Conservation (phyloP, 1,140 invertebrate species). For the Drosophila prosaltans region DNA sequence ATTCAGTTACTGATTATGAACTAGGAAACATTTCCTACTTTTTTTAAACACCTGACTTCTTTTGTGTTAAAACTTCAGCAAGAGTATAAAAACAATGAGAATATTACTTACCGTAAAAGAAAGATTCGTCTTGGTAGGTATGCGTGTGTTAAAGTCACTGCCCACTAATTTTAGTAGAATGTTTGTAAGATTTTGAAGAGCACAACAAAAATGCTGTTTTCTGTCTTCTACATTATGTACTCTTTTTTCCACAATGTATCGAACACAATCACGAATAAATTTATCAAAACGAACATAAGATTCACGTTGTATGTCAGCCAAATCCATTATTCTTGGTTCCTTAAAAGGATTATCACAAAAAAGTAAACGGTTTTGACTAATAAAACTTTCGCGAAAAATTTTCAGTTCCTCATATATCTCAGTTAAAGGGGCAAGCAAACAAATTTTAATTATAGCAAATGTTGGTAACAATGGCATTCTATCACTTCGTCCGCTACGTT, state of each 20-base stretch:
- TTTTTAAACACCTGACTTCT: too few relatives aligned
- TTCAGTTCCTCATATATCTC: conserved; percentile 53
- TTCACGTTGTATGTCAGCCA: conserved; percentile 27
- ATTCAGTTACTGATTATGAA: too few relatives aligned
- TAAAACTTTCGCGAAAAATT: conserved; percentile 49
- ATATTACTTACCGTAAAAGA: conserved; percentile 46
- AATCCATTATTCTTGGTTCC: not conserved
- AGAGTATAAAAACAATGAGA: too few relatives aligned
- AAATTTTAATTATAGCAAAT: conserved; percentile 62
- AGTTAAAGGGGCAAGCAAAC: conserved; percentile 49
- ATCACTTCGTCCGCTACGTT: not conserved
- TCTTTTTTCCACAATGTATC: conserved; percentile 50
- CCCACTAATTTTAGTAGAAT: conserved; percentile 61
- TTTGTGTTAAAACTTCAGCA: too few relatives aligned
- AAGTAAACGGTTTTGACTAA: conserved; percentile 59
- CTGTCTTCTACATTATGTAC: conserved; percentile 42
- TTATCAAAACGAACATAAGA: conserved; percentile 48
- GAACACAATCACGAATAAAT: conserved; percentile 42
- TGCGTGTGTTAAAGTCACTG: conserved; percentile 52
- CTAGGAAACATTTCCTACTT: too few relatives aligned
- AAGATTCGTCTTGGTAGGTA: conserved; percentile 31
- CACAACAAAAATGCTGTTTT: conserved; percentile 54
- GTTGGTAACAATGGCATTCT: conserved; percentile 18
- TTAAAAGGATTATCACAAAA: conserved; percentile 22
- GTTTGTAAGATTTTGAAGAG: conserved; percentile 54